Percentiles rank a stretch among this genome's conserved stretches.
phyloP scores from a whole-genome alignment of 2,888 invertebrate genomes.

The Alviniconcha strummeri region DNA sequence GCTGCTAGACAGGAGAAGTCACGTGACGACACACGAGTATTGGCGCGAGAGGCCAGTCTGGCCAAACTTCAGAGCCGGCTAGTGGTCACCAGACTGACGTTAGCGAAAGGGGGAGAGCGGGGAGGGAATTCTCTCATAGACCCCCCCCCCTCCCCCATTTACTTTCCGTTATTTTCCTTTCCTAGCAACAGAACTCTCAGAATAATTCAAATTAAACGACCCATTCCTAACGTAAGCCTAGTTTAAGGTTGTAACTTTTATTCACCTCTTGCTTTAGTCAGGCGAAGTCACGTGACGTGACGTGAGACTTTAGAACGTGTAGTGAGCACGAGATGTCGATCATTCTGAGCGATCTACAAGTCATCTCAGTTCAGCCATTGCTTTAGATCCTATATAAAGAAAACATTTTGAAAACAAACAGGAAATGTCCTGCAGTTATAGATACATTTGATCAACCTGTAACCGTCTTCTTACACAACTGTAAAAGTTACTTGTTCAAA shows the following conservation, averaged over 20 bases:
- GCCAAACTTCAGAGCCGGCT: not conserved
- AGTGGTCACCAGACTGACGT: not conserved
- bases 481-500: not conserved
- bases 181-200: not conserved
- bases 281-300: not conserved
- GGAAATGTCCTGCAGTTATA: not conserved
- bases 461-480: not conserved
- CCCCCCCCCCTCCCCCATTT: too few relatives aligned
- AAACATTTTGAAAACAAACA: not conserved
- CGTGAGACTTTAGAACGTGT: not conserved
- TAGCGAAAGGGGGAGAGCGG: not conserved
- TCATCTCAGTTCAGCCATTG: not conserved
- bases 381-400: not conserved
- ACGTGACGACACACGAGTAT: too few relatives aligned
- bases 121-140: too few relatives aligned
- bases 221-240: not conserved
- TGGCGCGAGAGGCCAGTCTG: too few relatives aligned
- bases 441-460: not conserved
- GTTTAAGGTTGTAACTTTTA: not conserved
- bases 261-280: constrained; percentile 9
- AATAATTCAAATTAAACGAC: not conserved
- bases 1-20: too few relatives aligned
- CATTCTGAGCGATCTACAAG: not conserved
- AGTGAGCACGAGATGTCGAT: not conserved
- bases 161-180: not conserved